These are phyloP conservation scores for Cyanocitta stelleri DNA, from an alignment of 2,113 vertebrate genomes.

Conservation along the genomic window DNA sequence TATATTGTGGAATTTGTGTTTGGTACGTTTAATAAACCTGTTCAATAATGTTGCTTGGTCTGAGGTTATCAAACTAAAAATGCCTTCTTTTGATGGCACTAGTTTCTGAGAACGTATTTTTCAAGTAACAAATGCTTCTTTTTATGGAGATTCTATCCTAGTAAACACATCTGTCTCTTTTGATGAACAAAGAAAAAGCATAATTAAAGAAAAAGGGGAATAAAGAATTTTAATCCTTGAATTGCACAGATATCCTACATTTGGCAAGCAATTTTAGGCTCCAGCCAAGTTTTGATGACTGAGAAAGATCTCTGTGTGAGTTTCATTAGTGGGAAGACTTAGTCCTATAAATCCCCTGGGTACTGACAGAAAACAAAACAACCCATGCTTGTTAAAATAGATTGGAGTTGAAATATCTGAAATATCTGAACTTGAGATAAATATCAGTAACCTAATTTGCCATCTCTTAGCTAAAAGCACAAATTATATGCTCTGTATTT, in stretches of 20 bases:
- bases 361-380: background rate
- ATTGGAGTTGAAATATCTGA: background rate
- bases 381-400: background rate
- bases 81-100: background rate
- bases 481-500: background rate
- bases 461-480: background rate
- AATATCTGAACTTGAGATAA: background rate
- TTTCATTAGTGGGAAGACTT: background rate
- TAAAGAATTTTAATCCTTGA: background rate
- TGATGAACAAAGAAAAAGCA: background rate
- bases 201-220: background rate
- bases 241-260: background rate
- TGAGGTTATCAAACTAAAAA: background rate
- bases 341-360: background rate
- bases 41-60: background rate
- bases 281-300: background rate
- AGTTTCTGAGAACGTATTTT: background rate
- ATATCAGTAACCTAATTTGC: background rate
- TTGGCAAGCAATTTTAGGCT: background rate
- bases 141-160: background rate
- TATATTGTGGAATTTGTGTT: background rate
- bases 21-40: background rate
- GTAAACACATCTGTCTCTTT: background rate
- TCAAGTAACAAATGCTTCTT: background rate
- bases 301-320: background rate